phyloP scores from a whole-genome alignment of 2,888 invertebrate species.

The Drosophila paramelanica region DNA sequence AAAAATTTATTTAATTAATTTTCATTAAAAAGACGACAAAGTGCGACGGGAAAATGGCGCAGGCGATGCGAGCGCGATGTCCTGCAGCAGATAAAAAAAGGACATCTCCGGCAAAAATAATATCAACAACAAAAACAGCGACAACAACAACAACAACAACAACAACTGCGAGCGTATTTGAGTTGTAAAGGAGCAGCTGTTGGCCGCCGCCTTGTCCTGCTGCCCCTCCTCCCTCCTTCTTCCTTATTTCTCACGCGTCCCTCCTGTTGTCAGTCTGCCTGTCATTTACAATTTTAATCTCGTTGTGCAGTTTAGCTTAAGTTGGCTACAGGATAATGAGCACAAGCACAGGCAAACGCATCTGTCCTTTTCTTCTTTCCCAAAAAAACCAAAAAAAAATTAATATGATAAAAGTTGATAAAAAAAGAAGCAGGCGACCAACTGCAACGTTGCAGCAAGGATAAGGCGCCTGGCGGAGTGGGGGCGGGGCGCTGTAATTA shows the following conservation, averaged over 20 bases:
- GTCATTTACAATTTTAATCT: constrained; percentile 81
- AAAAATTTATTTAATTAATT: constrained; percentile 76
- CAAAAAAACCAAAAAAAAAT: not conserved
- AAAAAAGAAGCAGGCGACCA: not conserved
- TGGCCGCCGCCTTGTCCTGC: constrained; percentile 15
- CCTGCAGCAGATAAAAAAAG: constrained; percentile 23
- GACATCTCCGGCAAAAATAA: constrained; percentile 15
- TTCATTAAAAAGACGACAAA: constrained; percentile 71
- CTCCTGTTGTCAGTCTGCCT: constrained; percentile 61
- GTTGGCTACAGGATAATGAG: constrained; percentile 68
- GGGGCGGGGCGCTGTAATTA: constrained; percentile 60
- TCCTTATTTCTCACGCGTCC: not conserved
- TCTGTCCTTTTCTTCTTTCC: not conserved
- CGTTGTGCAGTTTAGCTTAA: constrained; percentile 77
- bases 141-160: not conserved
- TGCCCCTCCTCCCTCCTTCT: no score
- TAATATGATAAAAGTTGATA: not conserved
- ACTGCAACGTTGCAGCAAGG: constrained; percentile 21
- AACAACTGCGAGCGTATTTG: constrained; percentile 26
- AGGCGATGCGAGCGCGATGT: constrained; percentile 25
- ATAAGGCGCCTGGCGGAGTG: not conserved
- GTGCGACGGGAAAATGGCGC: constrained; percentile 44
- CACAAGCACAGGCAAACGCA: constrained; percentile 43
- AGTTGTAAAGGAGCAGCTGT: constrained; percentile 49
- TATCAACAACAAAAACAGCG: not conserved